These are phyloP conservation scores for Polydesmus complanatus DNA, from an alignment of 2,888 invertebrate species.

Conservation along the genomic window DNA sequence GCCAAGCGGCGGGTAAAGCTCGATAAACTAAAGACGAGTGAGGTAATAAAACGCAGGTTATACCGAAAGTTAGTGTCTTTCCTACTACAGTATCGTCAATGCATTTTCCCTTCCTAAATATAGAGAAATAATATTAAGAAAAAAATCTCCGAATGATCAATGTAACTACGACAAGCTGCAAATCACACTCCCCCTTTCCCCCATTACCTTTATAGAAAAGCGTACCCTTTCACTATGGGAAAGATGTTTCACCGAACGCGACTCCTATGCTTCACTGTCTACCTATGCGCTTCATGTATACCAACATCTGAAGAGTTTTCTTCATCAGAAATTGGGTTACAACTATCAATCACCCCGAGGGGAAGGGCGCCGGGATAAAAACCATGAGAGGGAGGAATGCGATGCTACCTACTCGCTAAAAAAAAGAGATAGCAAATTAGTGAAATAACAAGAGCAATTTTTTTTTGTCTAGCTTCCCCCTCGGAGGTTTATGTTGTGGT, in stretches of 20 bases:
- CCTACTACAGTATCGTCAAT: too few relatives aligned
- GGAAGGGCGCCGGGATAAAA: too few relatives aligned
- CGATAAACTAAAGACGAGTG: not conserved
- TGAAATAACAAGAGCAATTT: constrained; percentile 10
- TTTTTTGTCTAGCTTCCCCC: constrained; percentile 4
- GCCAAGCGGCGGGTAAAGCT: too few relatives aligned
- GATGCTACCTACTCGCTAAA: too few relatives aligned
- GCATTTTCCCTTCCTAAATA: too few relatives aligned
- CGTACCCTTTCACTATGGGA: not conserved
- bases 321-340: constrained; percentile 12
- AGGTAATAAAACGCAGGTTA: not conserved
- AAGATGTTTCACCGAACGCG: not conserved
- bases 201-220: constrained; percentile 2
- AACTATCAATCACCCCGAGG: constrained; percentile 12
- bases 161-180: constrained; percentile 3
- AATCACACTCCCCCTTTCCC: constrained; percentile 1
- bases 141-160: too few relatives aligned
- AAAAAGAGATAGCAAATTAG: constrained; percentile 11
- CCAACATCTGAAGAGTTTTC: not conserved
- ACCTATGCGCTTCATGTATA: not conserved
- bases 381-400: too few relatives aligned
- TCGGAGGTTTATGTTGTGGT: not conserved
- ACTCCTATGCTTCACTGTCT: constrained; percentile 1
- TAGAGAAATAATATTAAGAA: too few relatives aligned
- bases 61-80: not conserved